Evolutionary conservation across 2,888 invertebrate genomes (phyloP).

Genomic region (Andrena praecox): DNA sequence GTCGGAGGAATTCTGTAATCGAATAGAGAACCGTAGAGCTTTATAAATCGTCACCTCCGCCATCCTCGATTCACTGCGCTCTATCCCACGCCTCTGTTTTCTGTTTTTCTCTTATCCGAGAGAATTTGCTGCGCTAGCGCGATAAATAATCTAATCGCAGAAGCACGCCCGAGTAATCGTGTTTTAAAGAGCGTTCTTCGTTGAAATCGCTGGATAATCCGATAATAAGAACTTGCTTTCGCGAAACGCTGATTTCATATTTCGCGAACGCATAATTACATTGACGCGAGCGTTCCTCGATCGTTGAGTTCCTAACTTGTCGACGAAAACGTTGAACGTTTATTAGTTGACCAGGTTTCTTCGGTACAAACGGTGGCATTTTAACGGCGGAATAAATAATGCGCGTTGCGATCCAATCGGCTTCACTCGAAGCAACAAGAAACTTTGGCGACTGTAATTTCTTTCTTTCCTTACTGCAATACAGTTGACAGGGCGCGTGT

Average conservation of each 20-base stretch:
- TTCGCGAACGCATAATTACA: slow-evolving; percentile 16
- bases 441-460: no score
- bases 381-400: no score
- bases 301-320: neutral
- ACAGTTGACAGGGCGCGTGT: neutral
- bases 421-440: no score
- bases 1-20: no score
- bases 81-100: neutral
- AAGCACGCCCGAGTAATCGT: slow-evolving; percentile 9
- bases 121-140: slow-evolving; percentile 17
- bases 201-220: slow-evolving; percentile 25
- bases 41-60: slow-evolving; percentile 33
- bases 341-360: neutral
- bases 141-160: slow-evolving; percentile 54
- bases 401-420: no score
- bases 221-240: slow-evolving; percentile 14
- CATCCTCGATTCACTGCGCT: slow-evolving; percentile 13
- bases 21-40: neutral
- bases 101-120: neutral
- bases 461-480: no score
- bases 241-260: slow-evolving; percentile 35
- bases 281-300: slow-evolving; percentile 1
- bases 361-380: no score
- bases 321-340: neutral
- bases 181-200: slow-evolving; percentile 22